Percentiles rank a stretch among this genome's conserved stretches.
phyloP scores from a whole-genome alignment of 2,797 vertebrate genomes.

The Chloroceryle amazona region DNA sequence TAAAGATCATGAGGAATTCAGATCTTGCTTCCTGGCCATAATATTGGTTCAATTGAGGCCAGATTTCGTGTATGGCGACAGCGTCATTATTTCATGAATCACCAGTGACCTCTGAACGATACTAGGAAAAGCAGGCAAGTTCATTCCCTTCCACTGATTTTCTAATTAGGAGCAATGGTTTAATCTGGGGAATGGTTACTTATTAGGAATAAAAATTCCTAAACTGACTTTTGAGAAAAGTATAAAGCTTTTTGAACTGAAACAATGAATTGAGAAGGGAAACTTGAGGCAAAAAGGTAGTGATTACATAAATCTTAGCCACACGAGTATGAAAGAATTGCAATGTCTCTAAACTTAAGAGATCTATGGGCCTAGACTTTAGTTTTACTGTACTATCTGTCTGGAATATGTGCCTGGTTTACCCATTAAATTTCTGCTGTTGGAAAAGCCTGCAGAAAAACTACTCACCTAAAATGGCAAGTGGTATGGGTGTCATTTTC shows the following conservation, averaged over 20 bases:
- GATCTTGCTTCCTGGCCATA: not conserved
- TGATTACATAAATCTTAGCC: not conserved
- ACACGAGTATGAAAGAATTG: not conserved
- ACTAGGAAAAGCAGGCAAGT: not conserved
- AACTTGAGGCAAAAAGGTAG: not conserved
- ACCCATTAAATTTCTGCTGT: not conserved
- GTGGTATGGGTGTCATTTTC: not conserved
- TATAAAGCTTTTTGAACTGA: slow-evolving; percentile 25
- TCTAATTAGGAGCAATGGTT: slow-evolving; percentile 83
- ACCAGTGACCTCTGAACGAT: slow-evolving; percentile 63
- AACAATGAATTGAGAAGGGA: not conserved
- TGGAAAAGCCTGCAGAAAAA: not conserved
- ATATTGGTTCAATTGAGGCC: not conserved
- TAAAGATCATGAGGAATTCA: slow-evolving; percentile 11
- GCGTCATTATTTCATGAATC: slow-evolving; percentile 40
- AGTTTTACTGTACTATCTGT: not conserved
- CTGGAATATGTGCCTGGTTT: not conserved
- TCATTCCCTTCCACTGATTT: slow-evolving; percentile 85
- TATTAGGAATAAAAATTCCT: slow-evolving; percentile 31
- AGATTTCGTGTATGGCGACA: not conserved
- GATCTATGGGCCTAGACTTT: not conserved
- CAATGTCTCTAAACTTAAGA: not conserved
- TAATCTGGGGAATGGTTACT: slow-evolving; percentile 52
- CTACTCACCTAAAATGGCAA: not conserved
- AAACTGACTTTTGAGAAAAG: slow-evolving; percentile 22